Base-by-base conservation (phyloP, 2,113 vertebrate species). In the Toxostoma redivivum region DNA sequence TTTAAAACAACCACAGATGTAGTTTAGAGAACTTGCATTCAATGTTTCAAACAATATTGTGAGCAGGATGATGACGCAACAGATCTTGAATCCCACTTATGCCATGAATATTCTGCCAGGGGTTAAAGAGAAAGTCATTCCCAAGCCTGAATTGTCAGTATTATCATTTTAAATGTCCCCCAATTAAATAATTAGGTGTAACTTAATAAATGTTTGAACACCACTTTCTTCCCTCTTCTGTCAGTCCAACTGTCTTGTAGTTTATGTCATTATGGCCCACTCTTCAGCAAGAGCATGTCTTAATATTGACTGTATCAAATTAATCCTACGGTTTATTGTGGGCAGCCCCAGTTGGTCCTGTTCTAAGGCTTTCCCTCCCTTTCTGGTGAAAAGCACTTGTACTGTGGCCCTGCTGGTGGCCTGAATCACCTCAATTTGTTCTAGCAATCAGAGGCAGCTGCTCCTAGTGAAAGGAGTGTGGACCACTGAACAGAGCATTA, bases 351-450 rank as follows among this genome's bases (percentile, higher is more conserved):
- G 97, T 98, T 89, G 96, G 97, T 97, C 97, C 89, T 97, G 94
- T 95, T 97, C 92, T 95, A 86, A 97, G 94, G 62, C 72, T 95
- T 97, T 96, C 70, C 81, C 69, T 96, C 85, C 51, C 79, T 97
- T 97, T 87, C 56, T 81, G 48, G 91, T 95, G 97, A 98, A 98
- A 93, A 96, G 95, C 96, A 78, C 89, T 96, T 97, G 74, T 82
- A 94, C 90, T 22, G 7, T 79, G 50, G 96, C 97, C 93, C 97
- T 85, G 97, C 96, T 98, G 98, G 98, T 98, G 97, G 96, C 97
- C 97, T 97, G 96, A 98, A 97, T 97, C 97, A 94, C 97, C 97
- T 98, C 98, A 96, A 98, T 98, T 98, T 98, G 97, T 98, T 98
- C 97, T 96, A 97, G 96, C 97, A 97, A 97, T 98, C 97, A 97